These are phyloP conservation scores for Diaperis boleti DNA, from an alignment of 2,888 invertebrate species.

Conservation along the genomic window DNA sequence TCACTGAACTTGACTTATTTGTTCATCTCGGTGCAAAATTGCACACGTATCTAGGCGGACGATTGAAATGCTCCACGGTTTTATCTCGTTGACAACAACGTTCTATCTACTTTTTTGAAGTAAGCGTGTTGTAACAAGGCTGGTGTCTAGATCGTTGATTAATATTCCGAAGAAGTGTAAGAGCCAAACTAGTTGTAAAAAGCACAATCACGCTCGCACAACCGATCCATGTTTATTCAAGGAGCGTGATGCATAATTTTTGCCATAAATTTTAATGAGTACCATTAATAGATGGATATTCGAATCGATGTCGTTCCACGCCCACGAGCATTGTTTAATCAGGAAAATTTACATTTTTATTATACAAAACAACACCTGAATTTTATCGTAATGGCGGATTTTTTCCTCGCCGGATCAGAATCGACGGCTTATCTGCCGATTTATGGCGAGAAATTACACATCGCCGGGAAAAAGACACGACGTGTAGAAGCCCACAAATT, in stretches of 20 bases:
- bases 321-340: conserved; percentile 25
- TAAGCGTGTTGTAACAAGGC: too few species aligned
- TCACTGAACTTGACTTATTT: too few species aligned
- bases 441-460: conserved; percentile 1
- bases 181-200: not conserved
- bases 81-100: too few species aligned
- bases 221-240: conserved; percentile 10
- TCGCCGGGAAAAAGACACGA: not conserved
- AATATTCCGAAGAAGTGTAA: too few species aligned
- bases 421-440: not conserved
- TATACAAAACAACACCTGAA: conserved; percentile 16
- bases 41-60: too few species aligned
- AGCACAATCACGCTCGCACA: not conserved
- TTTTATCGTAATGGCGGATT: not conserved
- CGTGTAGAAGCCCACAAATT: too few species aligned
- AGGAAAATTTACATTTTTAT: conserved; percentile 32
- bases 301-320: conserved; percentile 16
- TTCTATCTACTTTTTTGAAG: too few species aligned
- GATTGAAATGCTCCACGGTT: too few species aligned
- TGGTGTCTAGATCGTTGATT: too few species aligned
- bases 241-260: conserved; percentile 20
- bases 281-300: conserved; percentile 28
- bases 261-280: conserved; percentile 15
- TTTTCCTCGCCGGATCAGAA: not conserved
- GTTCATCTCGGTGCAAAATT: too few species aligned